Percentiles rank a stretch among this genome's conserved stretches.
Conservation (phyloP, 2,888 invertebrate genomes). For the Tenthredo scrophulariae region DNA sequence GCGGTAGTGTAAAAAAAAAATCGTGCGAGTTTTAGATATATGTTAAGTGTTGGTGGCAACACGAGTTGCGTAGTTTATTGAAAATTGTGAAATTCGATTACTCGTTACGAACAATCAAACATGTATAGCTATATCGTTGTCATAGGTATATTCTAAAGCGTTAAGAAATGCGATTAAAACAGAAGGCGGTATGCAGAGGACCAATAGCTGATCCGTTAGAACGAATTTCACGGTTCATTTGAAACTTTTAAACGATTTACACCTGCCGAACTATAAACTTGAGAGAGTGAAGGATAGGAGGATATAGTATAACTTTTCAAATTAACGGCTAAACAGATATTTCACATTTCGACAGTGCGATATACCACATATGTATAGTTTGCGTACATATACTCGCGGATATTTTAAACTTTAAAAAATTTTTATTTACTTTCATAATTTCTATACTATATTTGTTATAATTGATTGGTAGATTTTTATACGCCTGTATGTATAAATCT, state of each 20-base stretch:
- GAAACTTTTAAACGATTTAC: constrained; percentile 67
- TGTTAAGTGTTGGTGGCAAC: no score
- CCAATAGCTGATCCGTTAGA: constrained; percentile 49
- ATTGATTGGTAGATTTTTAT: neutral
- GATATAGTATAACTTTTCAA: constrained; percentile 32
- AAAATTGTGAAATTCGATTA: constrained; percentile 33
- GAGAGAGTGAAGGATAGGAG: neutral
- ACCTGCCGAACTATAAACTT: constrained; percentile 33
- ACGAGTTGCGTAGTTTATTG: neutral
- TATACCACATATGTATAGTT: neutral
- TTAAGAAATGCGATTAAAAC: constrained; percentile 26
- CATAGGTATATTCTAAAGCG: neutral
- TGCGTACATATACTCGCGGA: neutral
- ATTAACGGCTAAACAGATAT: constrained; percentile 39
- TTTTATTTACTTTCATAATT: no score
- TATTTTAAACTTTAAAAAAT: no score
- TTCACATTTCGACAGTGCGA: neutral
- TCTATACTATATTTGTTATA: neutral
- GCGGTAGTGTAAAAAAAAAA: no score
- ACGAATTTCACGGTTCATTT: constrained; percentile 72
- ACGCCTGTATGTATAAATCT: neutral
- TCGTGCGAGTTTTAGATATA: no score
- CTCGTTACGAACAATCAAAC: neutral
- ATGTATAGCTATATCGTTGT: neutral
- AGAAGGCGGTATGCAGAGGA: neutral